Evolutionary conservation across 2,113 vertebrate genomes (phyloP).

Genomic region (Psettodes erumei): DNA sequence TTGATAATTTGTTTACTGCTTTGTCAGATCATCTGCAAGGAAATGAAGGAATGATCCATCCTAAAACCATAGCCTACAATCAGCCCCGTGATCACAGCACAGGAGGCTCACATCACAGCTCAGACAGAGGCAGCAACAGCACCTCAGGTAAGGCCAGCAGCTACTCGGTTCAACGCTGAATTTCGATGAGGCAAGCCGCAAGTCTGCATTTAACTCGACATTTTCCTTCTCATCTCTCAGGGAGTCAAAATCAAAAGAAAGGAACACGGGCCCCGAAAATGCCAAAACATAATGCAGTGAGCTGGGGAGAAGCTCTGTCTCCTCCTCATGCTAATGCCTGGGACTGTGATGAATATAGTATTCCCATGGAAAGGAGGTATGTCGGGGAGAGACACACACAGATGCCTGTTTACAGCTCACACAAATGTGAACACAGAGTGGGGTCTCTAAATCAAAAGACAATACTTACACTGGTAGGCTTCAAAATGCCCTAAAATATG

Average conservation of each 20-base stretch:
- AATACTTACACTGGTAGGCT: background rate
- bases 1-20: background rate
- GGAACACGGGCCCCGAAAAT: constrained; percentile 87
- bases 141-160: constrained; percentile 85
- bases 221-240: constrained; percentile 71
- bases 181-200: constrained; percentile 34
- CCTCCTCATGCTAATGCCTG: constrained; percentile 88
- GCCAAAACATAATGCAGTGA: constrained; percentile 89
- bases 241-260: constrained; percentile 94
- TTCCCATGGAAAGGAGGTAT: constrained; percentile 89
- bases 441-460: background rate
- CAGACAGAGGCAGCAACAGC: constrained; percentile 90
- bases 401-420: background rate
- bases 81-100: constrained; percentile 90
- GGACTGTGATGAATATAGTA: constrained; percentile 88
- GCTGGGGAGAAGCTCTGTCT: constrained; percentile 89
- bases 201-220: constrained; percentile 26
- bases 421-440: background rate
- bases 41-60: constrained; percentile 83
- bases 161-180: background rate
- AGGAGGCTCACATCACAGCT: constrained; percentile 92
- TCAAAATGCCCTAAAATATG: constrained; percentile 13
- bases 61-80: constrained; percentile 89
- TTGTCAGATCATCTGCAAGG: constrained; percentile 80
- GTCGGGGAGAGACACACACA: background rate